phyloP scores from a whole-genome alignment of 2,797 vertebrate species.

The Nannoperca australis region DNA sequence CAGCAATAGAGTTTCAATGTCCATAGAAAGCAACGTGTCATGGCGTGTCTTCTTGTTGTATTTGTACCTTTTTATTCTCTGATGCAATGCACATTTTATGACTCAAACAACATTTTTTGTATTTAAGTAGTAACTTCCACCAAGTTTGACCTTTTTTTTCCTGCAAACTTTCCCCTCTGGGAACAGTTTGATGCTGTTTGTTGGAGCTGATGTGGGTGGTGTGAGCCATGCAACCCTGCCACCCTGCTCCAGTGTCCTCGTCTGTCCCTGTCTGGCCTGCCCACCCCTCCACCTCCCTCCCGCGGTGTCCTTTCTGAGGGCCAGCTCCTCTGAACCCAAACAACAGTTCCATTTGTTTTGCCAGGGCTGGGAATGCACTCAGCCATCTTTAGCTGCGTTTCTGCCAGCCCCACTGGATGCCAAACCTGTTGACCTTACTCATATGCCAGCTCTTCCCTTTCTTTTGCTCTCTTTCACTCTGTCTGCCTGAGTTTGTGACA shows the following conservation, averaged over 20 bases:
- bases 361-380: slow-evolving; percentile 79
- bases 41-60: not conserved
- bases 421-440: slow-evolving; percentile 74
- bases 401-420: slow-evolving; percentile 71
- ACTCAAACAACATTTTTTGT: slow-evolving; percentile 1
- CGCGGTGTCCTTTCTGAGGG: slow-evolving; percentile 74
- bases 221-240: slow-evolving; percentile 67
- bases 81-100: slow-evolving; percentile 3
- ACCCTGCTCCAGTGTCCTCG: slow-evolving; percentile 74
- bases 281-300: slow-evolving; percentile 65
- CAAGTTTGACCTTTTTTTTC: slow-evolving; percentile 31
- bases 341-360: slow-evolving; percentile 84
- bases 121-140: slow-evolving; percentile 42
- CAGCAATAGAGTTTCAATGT: slow-evolving; percentile 18
- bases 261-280: slow-evolving; percentile 76
- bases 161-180: slow-evolving; percentile 46
- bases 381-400: slow-evolving; percentile 73
- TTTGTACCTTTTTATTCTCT: slow-evolving; percentile 9
- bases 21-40: slow-evolving; percentile 15
- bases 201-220: slow-evolving; percentile 67
- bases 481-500: slow-evolving; percentile 57
- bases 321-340: slow-evolving; percentile 82
- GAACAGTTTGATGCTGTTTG: slow-evolving; percentile 59
- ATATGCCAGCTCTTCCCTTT: slow-evolving; percentile 69
- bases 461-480: slow-evolving; percentile 60